Conservation (phyloP, 2,888 invertebrate species). For the Ectemnius cavifrons region DNA sequence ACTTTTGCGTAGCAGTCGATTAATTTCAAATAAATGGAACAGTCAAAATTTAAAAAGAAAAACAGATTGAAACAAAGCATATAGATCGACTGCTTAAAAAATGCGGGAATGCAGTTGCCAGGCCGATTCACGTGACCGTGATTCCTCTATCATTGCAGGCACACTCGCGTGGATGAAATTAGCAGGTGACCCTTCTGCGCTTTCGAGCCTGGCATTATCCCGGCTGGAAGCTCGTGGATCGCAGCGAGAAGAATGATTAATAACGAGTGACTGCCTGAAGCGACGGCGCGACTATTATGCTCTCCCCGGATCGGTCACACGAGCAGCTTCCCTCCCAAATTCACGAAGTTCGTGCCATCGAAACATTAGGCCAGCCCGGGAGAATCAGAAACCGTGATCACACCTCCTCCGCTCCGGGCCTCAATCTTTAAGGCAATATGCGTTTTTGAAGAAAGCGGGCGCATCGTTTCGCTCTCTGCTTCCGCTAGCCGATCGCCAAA, state of each 20-base stretch:
- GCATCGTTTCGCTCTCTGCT: slow-evolving; percentile 54
- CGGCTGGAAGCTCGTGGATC: background rate
- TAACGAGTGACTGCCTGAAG: slow-evolving; percentile 20
- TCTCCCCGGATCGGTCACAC: slow-evolving; percentile 32
- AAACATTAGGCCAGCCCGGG: slow-evolving; percentile 48
- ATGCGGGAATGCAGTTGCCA: no score
- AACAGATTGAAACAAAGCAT: no score
- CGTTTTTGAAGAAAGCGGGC: slow-evolving; percentile 49
- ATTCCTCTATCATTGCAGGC: background rate
- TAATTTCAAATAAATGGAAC: no score
- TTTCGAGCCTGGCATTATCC: background rate
- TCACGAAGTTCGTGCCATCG: slow-evolving; percentile 57
- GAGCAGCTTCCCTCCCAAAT: slow-evolving; percentile 52
- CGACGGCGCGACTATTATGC: slow-evolving; percentile 21
- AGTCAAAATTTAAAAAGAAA: no score
- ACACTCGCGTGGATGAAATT: slow-evolving; percentile 19
- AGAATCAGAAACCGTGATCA: background rate
- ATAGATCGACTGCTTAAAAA: no score
- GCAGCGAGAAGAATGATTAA: slow-evolving; percentile 37
- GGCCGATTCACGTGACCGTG: background rate
- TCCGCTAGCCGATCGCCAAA: background rate
- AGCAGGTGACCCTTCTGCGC: slow-evolving; percentile 12
- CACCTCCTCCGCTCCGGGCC: background rate
- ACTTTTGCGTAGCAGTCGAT: no score
- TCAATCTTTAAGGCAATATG: slow-evolving; percentile 2